Base-by-base conservation (phyloP, 2,113 vertebrate species). In the Pelusios castaneus region DNA sequence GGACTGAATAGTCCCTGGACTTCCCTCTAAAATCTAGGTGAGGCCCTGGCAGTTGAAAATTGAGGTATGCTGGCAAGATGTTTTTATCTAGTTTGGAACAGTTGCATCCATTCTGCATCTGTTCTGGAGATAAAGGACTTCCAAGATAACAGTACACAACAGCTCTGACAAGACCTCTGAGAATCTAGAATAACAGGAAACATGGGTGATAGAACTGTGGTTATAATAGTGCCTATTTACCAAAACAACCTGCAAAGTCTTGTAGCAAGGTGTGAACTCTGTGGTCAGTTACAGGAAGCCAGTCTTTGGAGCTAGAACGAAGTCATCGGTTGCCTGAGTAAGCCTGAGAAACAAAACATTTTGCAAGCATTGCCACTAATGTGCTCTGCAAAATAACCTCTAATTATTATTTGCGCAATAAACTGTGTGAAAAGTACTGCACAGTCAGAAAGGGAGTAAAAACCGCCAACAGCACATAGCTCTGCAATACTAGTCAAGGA, bases 171-270 rank as follows among this genome's bases (percentile, higher is more conserved):
- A 77, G 11, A 16, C 1, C 0, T 5, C 67, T 92, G 17, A 34
- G n/a, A 38, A 27, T 24, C 22, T 17, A 49, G 27, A 95, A 51
- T 6, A 89, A 84, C 95, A 96, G 94, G 94, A 93, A 97, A 84
- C 1, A 25, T 4, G 38, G 24, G 27, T 14, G 70, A 38, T 27
- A 55, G 45, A 1, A 58, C 43, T 82, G 77, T 17, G 82, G 87
- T 90, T 91, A 6, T 27, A 49, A 49, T 22, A 56, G 29, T 3
- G 87, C 78, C 14, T 49, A 12, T 93, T 89, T 54, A 91, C 43
- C 47, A 84, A 76, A 79, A 58, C 24, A 29, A 8, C 27, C 34
- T 82, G 88, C 73, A 91, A 14, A 41, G 49, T 31, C 63, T 29
- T 38, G 8, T 0, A 84, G 41, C 4, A n/a, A 45, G 41, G 90